Percentiles rank a stretch among this genome's conserved stretches.
Conservation (phyloP, 2,113 vertebrate species). For the Narcine bancroftii region DNA sequence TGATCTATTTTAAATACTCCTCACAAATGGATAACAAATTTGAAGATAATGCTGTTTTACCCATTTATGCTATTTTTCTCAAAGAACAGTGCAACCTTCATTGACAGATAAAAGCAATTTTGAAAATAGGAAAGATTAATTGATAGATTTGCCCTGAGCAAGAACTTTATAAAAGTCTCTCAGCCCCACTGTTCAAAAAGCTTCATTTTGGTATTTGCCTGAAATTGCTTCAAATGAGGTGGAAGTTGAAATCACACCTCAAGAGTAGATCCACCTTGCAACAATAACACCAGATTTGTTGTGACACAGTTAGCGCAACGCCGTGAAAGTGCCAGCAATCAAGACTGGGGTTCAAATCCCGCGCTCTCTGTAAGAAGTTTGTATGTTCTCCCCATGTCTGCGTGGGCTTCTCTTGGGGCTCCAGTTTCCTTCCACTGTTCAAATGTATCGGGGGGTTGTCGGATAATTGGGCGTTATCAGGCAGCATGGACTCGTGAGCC, state of each 20-base stretch:
- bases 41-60: background rate
- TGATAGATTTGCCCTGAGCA: background rate
- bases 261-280: background rate
- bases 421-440: background rate
- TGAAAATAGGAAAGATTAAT: background rate
- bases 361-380: too few species aligned
- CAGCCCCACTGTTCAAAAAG: background rate
- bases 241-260: background rate
- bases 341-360: too few species aligned
- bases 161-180: background rate
- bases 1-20: background rate
- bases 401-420: too few species aligned
- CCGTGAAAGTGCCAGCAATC: too few species aligned
- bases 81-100: background rate
- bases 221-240: too few species aligned
- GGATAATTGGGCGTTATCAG: too few species aligned
- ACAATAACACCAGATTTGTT: background rate
- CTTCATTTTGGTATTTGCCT: background rate
- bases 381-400: too few species aligned
- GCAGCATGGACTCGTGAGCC: too few species aligned
- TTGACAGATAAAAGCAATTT: background rate
- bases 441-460: too few species aligned
- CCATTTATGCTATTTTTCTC: background rate
- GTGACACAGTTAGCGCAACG: too few species aligned
- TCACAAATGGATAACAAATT: background rate